Conservation (phyloP, 2,888 invertebrate species). For the Drosophila niveifrons region DNA sequence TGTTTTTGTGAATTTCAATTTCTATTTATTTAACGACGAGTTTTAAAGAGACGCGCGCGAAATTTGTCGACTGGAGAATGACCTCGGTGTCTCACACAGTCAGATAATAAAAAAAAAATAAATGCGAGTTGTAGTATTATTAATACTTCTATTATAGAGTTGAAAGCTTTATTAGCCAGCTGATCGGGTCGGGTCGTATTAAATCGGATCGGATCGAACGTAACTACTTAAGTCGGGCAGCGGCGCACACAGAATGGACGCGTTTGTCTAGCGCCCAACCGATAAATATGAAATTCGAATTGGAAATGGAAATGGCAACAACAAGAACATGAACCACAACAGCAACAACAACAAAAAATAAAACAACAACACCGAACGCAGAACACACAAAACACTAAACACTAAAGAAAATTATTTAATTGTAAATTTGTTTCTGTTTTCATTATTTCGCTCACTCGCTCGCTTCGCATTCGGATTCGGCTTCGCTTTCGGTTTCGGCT, state of each 20-base stretch:
- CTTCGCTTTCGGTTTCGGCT: conserved; percentile 8
- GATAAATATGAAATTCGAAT: conserved; percentile 80
- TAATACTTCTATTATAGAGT: not conserved
- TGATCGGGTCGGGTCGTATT: not conserved
- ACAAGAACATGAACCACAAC: conserved; percentile 15
- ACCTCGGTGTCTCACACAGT: conserved; percentile 1
- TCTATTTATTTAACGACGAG: conserved; percentile 4
- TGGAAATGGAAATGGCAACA: conserved; percentile 61
- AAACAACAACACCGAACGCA: conserved; percentile 27
- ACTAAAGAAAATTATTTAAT: conserved; percentile 66
- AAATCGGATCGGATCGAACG: not conserved
- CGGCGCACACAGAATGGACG: conserved; percentile 70
- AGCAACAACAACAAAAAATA: conserved; percentile 10
- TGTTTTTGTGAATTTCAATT: not conserved
- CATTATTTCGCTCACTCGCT: conserved; percentile 5
- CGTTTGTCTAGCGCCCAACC: conserved; percentile 71
- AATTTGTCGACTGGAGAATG: conserved; percentile 28
- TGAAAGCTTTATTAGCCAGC: not conserved
- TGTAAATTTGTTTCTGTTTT: conserved; percentile 38
- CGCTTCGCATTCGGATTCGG: not conserved
- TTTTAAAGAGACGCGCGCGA: conserved; percentile 49
- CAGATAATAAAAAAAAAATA: not conserved
- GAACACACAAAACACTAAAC: conserved; percentile 14
- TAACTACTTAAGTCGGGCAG: not conserved
- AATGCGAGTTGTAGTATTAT: not conserved